Conservation (phyloP, 2,113 vertebrate species). For the Oreochromis tanganicae region DNA sequence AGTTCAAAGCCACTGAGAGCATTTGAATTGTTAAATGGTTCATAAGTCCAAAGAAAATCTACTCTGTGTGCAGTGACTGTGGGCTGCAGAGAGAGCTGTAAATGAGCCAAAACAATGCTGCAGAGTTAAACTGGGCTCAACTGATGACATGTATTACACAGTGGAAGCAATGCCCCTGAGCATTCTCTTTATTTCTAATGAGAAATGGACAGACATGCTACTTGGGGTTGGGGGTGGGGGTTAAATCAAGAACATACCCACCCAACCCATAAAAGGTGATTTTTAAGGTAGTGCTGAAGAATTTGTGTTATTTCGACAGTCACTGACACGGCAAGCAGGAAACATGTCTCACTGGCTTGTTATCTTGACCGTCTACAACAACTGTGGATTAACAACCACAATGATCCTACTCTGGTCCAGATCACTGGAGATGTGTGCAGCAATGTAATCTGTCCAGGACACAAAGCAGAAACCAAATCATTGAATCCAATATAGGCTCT, state of each 20-base stretch:
- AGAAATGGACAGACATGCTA: neutral
- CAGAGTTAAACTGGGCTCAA: slow-evolving; percentile 1
- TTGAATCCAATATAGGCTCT: neutral
- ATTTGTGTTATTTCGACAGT: neutral
- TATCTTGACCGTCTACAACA: neutral
- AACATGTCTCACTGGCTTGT: neutral
- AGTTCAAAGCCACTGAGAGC: neutral
- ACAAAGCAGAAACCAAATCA: neutral
- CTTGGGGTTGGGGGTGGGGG: neutral
- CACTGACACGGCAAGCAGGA: neutral
- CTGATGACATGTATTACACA: neutral
- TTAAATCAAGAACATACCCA: neutral
- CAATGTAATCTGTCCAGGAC: neutral
- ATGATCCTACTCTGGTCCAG: neutral
- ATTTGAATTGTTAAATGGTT: slow-evolving; percentile 38
- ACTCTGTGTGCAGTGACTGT: neutral
- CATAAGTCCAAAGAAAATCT: slow-evolving; percentile 22
- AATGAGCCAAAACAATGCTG: slow-evolving; percentile 20
- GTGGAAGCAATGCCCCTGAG: neutral
- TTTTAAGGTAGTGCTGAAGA: neutral
- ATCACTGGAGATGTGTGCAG: neutral
- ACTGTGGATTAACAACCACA: fast-evolving
- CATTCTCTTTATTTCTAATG: neutral
- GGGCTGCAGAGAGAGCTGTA: slow-evolving; percentile 4
- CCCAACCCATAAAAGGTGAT: neutral